A percentile compares a stretch with the other conserved stretches of the same genome.
Conservation (phyloP, 2,113 vertebrate species). For the Coptodon bakossiorum region DNA sequence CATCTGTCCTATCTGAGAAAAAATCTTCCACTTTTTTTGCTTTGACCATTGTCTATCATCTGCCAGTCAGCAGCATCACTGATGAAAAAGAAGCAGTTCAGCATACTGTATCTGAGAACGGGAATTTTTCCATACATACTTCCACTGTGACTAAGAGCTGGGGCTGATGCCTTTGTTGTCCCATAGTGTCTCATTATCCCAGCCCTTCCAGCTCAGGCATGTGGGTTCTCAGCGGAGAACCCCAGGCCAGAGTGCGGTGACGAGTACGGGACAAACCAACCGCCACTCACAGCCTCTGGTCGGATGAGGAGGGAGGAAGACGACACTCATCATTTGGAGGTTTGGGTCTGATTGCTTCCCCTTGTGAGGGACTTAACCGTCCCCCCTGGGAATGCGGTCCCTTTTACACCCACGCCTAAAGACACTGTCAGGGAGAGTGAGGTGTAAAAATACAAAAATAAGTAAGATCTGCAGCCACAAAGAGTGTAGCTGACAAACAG, state of each 20-base stretch:
- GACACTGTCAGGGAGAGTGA: not conserved
- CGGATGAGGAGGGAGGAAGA: constrained; percentile 48
- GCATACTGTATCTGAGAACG: constrained; percentile 24
- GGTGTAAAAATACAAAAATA: constrained; percentile 29
- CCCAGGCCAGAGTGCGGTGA: constrained; percentile 49
- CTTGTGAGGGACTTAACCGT: constrained; percentile 39
- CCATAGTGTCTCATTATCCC: constrained; percentile 49
- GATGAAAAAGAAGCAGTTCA: constrained; percentile 4
- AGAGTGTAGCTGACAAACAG: constrained; percentile 2
- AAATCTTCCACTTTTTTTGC: not conserved
- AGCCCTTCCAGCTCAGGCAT: constrained; percentile 23
- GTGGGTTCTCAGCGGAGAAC: constrained; percentile 44
- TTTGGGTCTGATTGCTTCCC: constrained; percentile 55
- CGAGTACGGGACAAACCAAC: constrained; percentile 46
- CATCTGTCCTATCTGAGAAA: not conserved
- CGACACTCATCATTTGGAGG: constrained; percentile 58
- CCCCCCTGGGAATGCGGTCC: constrained; percentile 46
- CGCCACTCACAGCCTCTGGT: constrained; percentile 34
- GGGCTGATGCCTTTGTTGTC: constrained; percentile 40
- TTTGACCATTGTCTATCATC: constrained; percentile 18
- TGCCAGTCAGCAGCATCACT: constrained; percentile 9
- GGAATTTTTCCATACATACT: constrained; percentile 42
- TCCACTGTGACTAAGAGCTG: constrained; percentile 10
- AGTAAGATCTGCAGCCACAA: not conserved
- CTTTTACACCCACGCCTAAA: constrained; percentile 31